These are phyloP conservation scores for Melanotus villosus DNA, from an alignment of 2,888 invertebrate species.

Conservation along the genomic window DNA sequence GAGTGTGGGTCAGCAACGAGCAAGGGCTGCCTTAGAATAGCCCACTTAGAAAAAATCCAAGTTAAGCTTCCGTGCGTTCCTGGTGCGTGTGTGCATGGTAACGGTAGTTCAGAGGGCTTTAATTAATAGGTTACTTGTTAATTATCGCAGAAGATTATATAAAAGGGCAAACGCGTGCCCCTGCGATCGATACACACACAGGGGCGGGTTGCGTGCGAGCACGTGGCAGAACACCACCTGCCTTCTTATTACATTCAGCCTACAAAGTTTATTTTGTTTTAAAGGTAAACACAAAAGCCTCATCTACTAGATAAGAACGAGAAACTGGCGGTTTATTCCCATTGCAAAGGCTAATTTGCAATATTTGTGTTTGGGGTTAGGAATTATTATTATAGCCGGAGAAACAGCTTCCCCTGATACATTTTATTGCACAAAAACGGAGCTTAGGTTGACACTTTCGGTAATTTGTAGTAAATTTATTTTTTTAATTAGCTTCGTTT, in stretches of 20 bases:
- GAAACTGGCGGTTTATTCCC: background rate
- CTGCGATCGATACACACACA: slow-evolving; percentile 35
- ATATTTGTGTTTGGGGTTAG: slow-evolving; percentile 1
- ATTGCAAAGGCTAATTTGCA: background rate
- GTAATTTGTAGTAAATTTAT: no score
- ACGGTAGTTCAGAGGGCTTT: slow-evolving; percentile 39
- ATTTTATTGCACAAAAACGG: no score
- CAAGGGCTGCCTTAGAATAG: no score
- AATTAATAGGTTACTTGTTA: slow-evolving; percentile 53
- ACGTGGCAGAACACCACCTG: slow-evolving; percentile 39
- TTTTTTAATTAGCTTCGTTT: no score
- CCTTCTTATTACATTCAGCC: slow-evolving; percentile 23
- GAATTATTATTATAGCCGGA: no score
- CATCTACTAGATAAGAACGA: slow-evolving; percentile 5
- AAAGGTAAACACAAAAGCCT: slow-evolving; percentile 25
- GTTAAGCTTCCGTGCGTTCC: slow-evolving; percentile 31
- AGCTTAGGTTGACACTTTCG: no score
- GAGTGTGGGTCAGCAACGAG: no score
- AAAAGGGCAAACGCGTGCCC: slow-evolving; percentile 48
- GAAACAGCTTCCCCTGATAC: no score
- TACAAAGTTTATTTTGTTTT: slow-evolving; percentile 29
- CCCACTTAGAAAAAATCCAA: background rate
- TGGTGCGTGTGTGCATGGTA: slow-evolving; percentile 40
- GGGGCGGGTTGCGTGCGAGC: slow-evolving; percentile 40
- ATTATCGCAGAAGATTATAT: slow-evolving; percentile 52